Base-by-base conservation (phyloP, 2,113 vertebrate genomes). In the Chlorodrepanis virens region DNA sequence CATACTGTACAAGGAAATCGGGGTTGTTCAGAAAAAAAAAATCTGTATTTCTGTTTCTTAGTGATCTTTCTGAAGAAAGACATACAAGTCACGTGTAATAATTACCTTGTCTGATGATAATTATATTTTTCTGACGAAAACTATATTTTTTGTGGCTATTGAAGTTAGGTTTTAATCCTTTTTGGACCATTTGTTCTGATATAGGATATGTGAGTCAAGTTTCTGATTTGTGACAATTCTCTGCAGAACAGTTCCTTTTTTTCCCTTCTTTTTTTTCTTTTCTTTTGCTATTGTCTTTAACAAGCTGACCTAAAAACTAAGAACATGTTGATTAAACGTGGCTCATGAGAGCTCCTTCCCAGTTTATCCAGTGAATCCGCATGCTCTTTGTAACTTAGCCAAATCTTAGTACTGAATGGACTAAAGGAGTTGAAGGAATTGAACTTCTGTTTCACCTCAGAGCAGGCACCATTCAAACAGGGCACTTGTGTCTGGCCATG, bases 181-280 rank as follows among this genome's bases (percentile, higher is more conserved):
- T 49, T 27, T 70, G 45, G 14, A 52, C 16, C 1, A 1, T 5
- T 5, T 16, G 1, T 69, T 77, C 50, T 74, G 19, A 39, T 35
- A 9, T 20, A 64, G 50, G 33, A 9, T 21, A 23, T 0, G 0
- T 77, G 37, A 50, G 25, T 75, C 15, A 63, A 40, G 19, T 65
- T 83, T 61, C 47, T 76, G 13, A 3, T 56, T 57, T 57, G 47
- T 91, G n/a, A 31, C 33, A 45, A 6, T 13, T 13, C 14, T 47
- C 16, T 86, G 24, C 17, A 50, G 35, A 15, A 37, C 20, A 7
- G 14, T 23, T 16, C 5, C 2, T 35, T 10, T 2, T 47, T 47
- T 24, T 2, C 13, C 13, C 14, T 12, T 2, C 6, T 7, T 67
- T 25, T 25, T 67, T 10, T 7, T 4, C 2, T 13, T 27, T 19